Evolutionary conservation across 2,797 vertebrate genomes (phyloP).

Genomic region (Corythornis leucogaster): DNA sequence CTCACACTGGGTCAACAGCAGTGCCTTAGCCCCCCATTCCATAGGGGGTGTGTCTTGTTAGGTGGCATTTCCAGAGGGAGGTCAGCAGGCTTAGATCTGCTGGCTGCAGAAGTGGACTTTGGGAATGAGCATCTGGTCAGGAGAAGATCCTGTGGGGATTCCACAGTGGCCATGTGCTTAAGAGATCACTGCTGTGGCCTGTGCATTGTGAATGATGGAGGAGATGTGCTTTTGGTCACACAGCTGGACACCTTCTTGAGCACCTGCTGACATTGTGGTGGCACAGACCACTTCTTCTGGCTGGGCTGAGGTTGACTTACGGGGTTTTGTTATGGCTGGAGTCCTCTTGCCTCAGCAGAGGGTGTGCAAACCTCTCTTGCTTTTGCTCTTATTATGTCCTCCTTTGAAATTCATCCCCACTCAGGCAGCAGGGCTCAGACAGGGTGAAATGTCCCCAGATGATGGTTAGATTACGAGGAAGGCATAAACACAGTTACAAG

Average conservation of each 20-base stretch:
- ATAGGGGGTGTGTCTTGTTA: neutral
- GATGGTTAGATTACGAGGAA: neutral
- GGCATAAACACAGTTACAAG: neutral
- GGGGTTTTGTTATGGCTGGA: neutral
- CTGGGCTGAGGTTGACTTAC: neutral
- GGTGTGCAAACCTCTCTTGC: neutral
- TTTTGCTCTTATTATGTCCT: neutral
- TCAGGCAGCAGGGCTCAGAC: neutral
- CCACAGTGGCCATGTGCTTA: neutral
- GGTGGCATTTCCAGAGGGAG: neutral
- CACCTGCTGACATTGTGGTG: neutral
- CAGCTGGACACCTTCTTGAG: conserved; percentile 11
- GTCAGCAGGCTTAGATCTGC: neutral
- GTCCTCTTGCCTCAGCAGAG: neutral
- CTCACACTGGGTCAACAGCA: neutral
- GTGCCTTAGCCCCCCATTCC: neutral
- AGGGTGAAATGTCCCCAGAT: neutral
- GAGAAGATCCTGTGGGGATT: neutral
- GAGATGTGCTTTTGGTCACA: neutral
- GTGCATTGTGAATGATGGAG: neutral
- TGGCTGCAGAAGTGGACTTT: neutral
- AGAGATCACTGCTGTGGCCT: neutral
- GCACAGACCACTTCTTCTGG: neutral
- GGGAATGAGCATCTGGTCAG: neutral
- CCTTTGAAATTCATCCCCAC: neutral